A percentile compares a stretch with the other conserved stretches of the same genome.
Evolutionary conservation across 2,888 invertebrate genomes (phyloP).

Genomic region (Dicyrtoma fusca): DNA sequence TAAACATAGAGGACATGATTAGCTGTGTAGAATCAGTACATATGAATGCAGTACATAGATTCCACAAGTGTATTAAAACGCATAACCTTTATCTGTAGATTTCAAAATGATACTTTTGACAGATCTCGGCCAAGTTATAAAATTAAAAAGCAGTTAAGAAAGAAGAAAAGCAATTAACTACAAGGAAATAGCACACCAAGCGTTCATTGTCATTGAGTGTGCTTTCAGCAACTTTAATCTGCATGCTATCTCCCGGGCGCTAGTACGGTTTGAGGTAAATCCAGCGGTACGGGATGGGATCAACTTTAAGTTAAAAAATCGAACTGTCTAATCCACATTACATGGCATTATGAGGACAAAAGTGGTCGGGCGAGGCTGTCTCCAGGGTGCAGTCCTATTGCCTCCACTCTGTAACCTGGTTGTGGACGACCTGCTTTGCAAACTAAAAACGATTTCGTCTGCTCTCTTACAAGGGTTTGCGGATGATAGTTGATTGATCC

Average conservation of each 20-base stretch:
- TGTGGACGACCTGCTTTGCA: slow-evolving; percentile 55
- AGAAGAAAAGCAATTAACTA: slow-evolving; percentile 14
- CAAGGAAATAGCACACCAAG: slow-evolving; percentile 41
- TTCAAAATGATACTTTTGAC: too few species aligned
- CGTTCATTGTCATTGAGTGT: slow-evolving; percentile 55
- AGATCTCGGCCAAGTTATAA: too few species aligned
- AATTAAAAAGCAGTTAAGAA: too few species aligned
- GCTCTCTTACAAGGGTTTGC: slow-evolving; percentile 40
- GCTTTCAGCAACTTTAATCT: slow-evolving; percentile 51
- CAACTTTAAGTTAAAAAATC: slow-evolving; percentile 25
- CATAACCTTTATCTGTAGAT: too few species aligned
- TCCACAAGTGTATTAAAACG: too few species aligned
- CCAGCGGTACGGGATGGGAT: slow-evolving; percentile 37
- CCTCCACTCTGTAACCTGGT: slow-evolving; percentile 58
- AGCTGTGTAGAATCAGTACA: too few species aligned
- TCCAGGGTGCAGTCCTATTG: slow-evolving; percentile 57
- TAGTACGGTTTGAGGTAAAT: too few species aligned
- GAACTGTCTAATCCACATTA: not conserved
- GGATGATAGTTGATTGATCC: too few species aligned
- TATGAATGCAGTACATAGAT: too few species aligned
- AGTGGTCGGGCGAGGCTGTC: slow-evolving; percentile 55
- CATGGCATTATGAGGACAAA: too few species aligned
- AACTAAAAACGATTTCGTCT: slow-evolving; percentile 31
- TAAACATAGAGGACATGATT: too few species aligned
- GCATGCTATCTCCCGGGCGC: slow-evolving; percentile 30